A percentile compares a stretch with the other conserved stretches of the same genome.
Conservation (phyloP, 2,113 vertebrate genomes). For the Oxygymnocypris stewartii region DNA sequence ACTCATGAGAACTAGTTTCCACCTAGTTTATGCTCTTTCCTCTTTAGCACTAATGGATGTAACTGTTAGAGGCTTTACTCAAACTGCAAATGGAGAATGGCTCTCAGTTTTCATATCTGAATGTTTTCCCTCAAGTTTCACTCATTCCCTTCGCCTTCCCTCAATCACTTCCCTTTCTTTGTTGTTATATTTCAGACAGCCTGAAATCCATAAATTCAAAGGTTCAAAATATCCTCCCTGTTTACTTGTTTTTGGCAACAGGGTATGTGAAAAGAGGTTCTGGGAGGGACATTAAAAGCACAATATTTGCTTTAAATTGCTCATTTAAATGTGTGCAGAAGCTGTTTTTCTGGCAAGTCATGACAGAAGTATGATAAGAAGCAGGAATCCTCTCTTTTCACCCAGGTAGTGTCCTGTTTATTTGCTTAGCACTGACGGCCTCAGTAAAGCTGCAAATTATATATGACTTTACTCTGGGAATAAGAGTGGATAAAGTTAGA, state of each 20-base stretch:
- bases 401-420: not conserved
- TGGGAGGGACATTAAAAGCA: slow-evolving; percentile 56
- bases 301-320: slow-evolving; percentile 50
- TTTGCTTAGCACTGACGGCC: not conserved
- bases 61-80: not conserved
- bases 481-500: not conserved
- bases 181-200: slow-evolving; percentile 60
- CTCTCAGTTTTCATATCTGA: not conserved
- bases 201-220: slow-evolving; percentile 60
- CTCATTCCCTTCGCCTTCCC: slow-evolving; percentile 2
- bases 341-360: not conserved
- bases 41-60: slow-evolving; percentile 4
- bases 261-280: slow-evolving; percentile 21
- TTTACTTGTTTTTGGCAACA: slow-evolving; percentile 57
- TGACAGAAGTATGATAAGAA: not conserved
- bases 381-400: not conserved
- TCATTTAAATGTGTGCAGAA: slow-evolving; percentile 50
- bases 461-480: not conserved
- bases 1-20: not conserved
- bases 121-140: not conserved
- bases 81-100: not conserved
- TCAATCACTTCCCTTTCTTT: slow-evolving; percentile 21
- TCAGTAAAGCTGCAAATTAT: not conserved
- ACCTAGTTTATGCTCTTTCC: not conserved
- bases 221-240: slow-evolving; percentile 57